Conservation (phyloP, 1,140 invertebrate genomes). For the Drosophila navojoa region DNA sequence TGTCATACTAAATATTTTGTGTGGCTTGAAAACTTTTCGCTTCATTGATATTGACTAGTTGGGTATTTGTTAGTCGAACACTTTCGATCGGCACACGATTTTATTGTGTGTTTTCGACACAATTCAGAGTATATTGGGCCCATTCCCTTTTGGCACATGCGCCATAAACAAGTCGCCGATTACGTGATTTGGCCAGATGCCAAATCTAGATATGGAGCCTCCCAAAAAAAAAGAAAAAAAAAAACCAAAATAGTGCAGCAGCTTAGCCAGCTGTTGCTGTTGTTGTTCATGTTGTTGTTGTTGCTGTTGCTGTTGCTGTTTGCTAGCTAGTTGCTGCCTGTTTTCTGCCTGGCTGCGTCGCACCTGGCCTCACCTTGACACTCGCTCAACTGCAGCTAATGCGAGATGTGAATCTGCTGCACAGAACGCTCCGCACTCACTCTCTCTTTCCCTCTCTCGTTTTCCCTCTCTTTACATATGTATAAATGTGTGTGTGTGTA, state of each 20-base stretch:
- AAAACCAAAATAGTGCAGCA: constrained; percentile 2
- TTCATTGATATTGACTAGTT: too few species aligned
- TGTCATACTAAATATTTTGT: too few species aligned
- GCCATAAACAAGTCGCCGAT: constrained; percentile 76
- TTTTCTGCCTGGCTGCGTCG: constrained; percentile 66
- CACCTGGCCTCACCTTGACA: constrained; percentile 79
- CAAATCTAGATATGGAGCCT: constrained; percentile 44
- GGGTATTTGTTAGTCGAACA: neutral
- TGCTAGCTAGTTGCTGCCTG: constrained; percentile 53
- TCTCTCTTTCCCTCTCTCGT: neutral
- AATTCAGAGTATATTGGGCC: constrained; percentile 13
- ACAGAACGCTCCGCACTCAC: neutral
- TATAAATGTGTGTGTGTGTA: neutral
- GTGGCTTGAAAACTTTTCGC: too few species aligned
- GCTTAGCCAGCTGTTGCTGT: constrained; percentile 17
- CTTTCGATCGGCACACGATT: neutral
- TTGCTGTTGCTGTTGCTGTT: neutral
- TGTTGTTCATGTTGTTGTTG: constrained; percentile 1
- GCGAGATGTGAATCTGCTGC: constrained; percentile 26
- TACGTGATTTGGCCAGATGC: constrained; percentile 80
- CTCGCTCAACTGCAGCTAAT: constrained; percentile 78
- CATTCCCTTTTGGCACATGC: constrained; percentile 66
- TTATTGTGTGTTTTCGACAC: constrained; percentile 28
- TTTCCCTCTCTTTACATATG: neutral
- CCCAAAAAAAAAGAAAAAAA: neutral